These are phyloP conservation scores for Mnemiopsis leidyi DNA, from an alignment of 37 sponge, comb jelly and placozoan species.

Conservation along the genomic window DNA sequence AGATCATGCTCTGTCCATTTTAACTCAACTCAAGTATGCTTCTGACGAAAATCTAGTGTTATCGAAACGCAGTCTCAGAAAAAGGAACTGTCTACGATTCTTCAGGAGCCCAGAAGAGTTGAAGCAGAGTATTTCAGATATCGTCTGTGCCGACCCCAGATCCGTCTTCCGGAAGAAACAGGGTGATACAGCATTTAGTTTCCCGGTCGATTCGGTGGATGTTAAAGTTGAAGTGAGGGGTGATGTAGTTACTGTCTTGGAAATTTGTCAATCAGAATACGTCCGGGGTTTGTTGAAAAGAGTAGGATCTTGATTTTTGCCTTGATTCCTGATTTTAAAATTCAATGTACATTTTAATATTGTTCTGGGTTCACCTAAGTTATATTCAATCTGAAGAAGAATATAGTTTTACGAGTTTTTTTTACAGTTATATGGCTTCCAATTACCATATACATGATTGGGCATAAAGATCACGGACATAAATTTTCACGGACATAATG, in stretches of 20 bases:
- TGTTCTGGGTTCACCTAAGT: no score
- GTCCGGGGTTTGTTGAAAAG: not conserved
- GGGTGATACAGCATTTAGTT: conserved; percentile 1
- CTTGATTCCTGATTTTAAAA: no score
- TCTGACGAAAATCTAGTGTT: not conserved
- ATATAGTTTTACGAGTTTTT: no score
- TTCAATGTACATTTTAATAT: no score
- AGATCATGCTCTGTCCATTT: not conserved
- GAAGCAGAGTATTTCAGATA: conserved; percentile 17
- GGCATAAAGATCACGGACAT: no score
- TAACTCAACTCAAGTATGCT: not conserved
- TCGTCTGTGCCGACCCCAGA: not conserved
- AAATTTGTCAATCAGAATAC: conserved; percentile 1
- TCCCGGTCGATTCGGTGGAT: conserved; percentile 46
- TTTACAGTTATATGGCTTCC: no score
- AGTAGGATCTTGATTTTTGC: not conserved
- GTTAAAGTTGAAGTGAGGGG: conserved; percentile 17
- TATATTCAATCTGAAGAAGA: not conserved
- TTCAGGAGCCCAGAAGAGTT: not conserved
- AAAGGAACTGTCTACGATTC: not conserved
- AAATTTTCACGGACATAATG: no score
- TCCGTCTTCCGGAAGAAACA: conserved; percentile 27
- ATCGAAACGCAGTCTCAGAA: not conserved
- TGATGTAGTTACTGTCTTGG: not conserved
- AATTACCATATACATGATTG: no score